Percentiles rank a stretch among this genome's conserved stretches.
phyloP scores from a whole-genome alignment of 2,888 invertebrate species.

The Heliconius hortense region DNA sequence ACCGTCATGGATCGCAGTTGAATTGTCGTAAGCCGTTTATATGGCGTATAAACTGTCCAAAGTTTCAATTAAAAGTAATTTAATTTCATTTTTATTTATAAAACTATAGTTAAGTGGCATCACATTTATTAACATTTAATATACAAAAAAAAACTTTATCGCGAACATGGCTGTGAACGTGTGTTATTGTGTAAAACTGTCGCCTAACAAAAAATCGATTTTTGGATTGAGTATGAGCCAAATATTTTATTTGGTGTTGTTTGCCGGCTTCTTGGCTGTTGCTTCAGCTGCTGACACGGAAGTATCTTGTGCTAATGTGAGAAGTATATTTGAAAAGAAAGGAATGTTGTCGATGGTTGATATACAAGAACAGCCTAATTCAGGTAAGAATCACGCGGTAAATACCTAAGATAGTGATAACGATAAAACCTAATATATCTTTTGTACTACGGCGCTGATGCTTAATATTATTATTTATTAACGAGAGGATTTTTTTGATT shows the following conservation, averaged over 20 bases:
- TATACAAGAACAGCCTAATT: constrained; percentile 75
- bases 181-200: constrained; percentile 78
- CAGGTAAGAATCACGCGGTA: constrained; percentile 73
- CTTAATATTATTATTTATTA: constrained; percentile 24
- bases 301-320: constrained; percentile 77
- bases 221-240: constrained; percentile 75
- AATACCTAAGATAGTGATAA: constrained; percentile 58
- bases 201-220: constrained; percentile 80
- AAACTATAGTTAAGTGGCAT: constrained; percentile 54
- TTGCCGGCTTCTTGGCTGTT: constrained; percentile 64
- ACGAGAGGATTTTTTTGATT: constrained; percentile 7
- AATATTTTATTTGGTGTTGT: constrained; percentile 74
- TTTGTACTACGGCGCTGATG: constrained; percentile 23
- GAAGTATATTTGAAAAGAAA: constrained; percentile 75
- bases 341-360: constrained; percentile 75
- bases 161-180: constrained; percentile 76
- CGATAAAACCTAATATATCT: constrained; percentile 55
- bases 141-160: constrained; percentile 44
- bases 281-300: constrained; percentile 65
- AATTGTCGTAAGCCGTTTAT: constrained; percentile 53
- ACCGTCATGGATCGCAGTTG: constrained; percentile 76
- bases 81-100: constrained; percentile 59
- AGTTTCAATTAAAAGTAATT: constrained; percentile 49
- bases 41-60: constrained; percentile 49
- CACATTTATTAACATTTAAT: constrained; percentile 51